Base-by-base conservation (phyloP, 2,888 invertebrate species). In the Acronicta aceris region DNA sequence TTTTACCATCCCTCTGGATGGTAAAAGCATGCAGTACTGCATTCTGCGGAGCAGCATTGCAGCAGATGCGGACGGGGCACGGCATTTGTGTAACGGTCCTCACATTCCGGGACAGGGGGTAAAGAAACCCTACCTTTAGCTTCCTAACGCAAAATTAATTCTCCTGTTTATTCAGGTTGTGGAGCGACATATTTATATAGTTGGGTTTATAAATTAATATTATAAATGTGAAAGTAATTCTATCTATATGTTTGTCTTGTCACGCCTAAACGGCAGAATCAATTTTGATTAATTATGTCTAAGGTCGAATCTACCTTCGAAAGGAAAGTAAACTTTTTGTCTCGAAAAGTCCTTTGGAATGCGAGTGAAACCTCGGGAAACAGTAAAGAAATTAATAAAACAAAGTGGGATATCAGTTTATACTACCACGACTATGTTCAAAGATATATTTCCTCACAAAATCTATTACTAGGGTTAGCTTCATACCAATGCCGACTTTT, bases 51-150 rank as follows among this genome's bases (percentile, higher is more conserved):
- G 36, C 36, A 36, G 36, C 13, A 13, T 12, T 12, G 74, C 78
- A 82, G 79, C 85, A 85, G 84, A 85, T 87, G 86, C 82, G 76
- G 67, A 65, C 71, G 75, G 63, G 72, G 78, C 59, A 66, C 62
- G 71, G 69, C 74, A 83, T 82, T 83, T 80, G 78, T 78, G 79
- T 83, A 85, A 84, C 83, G 76, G 71, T 68, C 64, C 62, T 60
- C 54, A 76, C 81, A 82, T 82, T 80, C 75, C 81, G 15, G 36
- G 16, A 41, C 62, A 66, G 75, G 43, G 78, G 74, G 77, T 69
- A 74, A 81, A 74, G 63, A 71, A 74, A 63, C 71, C 64, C 59
- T 56, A 68, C 47, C 55, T 58, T n/a, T 53, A 57, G 43, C 56
- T 69, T 68, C 55, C 56, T 48, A 65, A 65, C 9, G 43, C 61